Percentiles rank a stretch among this genome's conserved stretches.
Evolutionary conservation across 2,113 vertebrate species (phyloP).

Genomic region (Trematomus loennbergii): DNA sequence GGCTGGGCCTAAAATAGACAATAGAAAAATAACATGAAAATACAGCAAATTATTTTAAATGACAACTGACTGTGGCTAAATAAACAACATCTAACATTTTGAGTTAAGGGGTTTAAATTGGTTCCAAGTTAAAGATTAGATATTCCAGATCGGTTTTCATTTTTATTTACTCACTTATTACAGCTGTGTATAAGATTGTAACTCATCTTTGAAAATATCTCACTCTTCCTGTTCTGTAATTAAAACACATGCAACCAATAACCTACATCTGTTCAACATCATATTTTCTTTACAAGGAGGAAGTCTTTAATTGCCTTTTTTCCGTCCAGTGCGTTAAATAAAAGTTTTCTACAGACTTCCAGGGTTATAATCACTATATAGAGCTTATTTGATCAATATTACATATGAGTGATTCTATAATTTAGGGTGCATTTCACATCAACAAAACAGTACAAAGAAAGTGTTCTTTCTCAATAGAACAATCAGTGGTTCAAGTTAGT

Average conservation of each 20-base stretch:
- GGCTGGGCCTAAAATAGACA: neutral
- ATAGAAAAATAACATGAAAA: neutral
- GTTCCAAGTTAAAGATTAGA: slow-evolving; percentile 29
- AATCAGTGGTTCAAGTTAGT: too few relatives aligned
- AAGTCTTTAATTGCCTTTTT: slow-evolving; percentile 20
- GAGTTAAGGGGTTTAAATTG: too few relatives aligned
- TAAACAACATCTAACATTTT: too few relatives aligned
- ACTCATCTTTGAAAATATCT: slow-evolving; percentile 49
- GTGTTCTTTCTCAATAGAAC: too few relatives aligned
- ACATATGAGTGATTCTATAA: too few relatives aligned
- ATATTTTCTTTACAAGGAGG: slow-evolving; percentile 73
- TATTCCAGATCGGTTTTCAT: neutral
- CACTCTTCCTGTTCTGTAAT: slow-evolving; percentile 31
- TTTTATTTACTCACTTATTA: slow-evolving; percentile 33
- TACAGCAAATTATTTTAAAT: too few relatives aligned
- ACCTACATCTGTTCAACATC: slow-evolving; percentile 72
- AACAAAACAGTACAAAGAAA: too few relatives aligned
- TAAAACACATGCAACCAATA: slow-evolving; percentile 73
- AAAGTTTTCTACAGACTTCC: neutral
- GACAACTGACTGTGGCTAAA: too few relatives aligned
- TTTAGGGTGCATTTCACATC: too few relatives aligned
- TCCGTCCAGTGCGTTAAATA: too few relatives aligned
- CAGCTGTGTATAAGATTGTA: slow-evolving; percentile 2
- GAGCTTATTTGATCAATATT: neutral
- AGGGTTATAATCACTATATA: slow-evolving; percentile 7